Base-by-base conservation (phyloP, 2,113 vertebrate species). In the Hyaena hyaena region DNA sequence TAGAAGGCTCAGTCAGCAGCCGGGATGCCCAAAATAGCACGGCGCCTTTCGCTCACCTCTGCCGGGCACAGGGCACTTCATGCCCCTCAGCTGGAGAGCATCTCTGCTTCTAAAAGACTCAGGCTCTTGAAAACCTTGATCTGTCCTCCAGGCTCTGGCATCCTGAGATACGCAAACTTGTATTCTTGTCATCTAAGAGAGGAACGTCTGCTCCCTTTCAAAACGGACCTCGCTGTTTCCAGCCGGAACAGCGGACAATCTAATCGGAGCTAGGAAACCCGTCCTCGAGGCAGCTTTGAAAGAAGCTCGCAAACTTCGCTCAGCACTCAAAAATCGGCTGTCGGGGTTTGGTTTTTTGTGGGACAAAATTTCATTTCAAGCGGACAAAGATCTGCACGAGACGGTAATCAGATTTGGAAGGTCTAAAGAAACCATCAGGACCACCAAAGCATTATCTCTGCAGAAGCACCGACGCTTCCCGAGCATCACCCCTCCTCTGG, bases 381-480 rank as follows among this genome's bases (percentile, higher is more conserved):
- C 12, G 74, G 68, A 71, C 68, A 83, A 92, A 58, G 15, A 31
- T 9, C 35, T 35, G 8, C 0, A 24, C 35, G 39, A 39, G 61
- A 58, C 50, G 2, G 28, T 74, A 23, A 48, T 35, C 80, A 76
- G 39, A 53, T 43, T 71, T 16, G 24, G 24, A 43, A 55, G 63
- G 0, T 43, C 53, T 28, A 48, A 71, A 33, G 11, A 74, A 68
- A n/a, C 66, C 45, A 7, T 3, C 24, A 4, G 65, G 55, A 73
- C 16, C 61, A 1, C 3, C 48, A 10, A 17, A 1, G 39, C 3
- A 12, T 12, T 4, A 21, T 50, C 23, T 26, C 43, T 4, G 19
- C 4, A 15, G 17, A 21, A 3, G 19, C n/a, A 3, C 0, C 7
- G 24, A 3, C 6, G n/a, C 17, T 33, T 39, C n/a, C 33, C 14